phyloP scores from a whole-genome alignment of 2,113 vertebrate species.

The Vulpes vulpes region DNA sequence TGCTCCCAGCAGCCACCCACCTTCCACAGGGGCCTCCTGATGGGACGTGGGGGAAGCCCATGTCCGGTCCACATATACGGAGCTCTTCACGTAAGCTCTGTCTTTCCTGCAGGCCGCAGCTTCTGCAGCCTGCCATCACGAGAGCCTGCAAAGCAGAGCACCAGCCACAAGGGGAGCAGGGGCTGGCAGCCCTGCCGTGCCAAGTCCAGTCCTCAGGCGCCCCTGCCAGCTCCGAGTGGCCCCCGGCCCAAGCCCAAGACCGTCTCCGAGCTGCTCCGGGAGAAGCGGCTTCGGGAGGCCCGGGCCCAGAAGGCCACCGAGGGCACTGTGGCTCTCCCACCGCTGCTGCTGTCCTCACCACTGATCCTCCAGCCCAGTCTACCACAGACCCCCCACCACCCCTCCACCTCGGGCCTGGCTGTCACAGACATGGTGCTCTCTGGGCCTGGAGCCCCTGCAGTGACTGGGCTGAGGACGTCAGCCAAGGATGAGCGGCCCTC shows the following conservation, averaged over 20 bases:
- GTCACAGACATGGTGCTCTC: fast-evolving
- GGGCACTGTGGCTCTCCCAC: neutral
- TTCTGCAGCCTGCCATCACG: fast-evolving
- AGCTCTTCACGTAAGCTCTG: fast-evolving
- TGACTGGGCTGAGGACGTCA: fast-evolving
- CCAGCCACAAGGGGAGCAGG: neutral
- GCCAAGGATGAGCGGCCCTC: neutral
- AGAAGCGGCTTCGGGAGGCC: conserved; percentile 81
- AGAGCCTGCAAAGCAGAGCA: neutral
- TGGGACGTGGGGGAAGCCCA: neutral
- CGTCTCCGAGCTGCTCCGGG: conserved; percentile 86
- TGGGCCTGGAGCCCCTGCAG: neutral
- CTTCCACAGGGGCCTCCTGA: neutral
- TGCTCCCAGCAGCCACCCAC: fast-evolving
- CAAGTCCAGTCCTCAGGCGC: fast-evolving
- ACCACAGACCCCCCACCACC: neutral
- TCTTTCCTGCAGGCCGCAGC: conserved; percentile 18
- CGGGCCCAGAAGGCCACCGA: conserved; percentile 31
- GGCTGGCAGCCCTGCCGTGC: fast-evolving
- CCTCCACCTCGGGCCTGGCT: neutral
- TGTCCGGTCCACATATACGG: fast-evolving
- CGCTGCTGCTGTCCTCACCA: conserved; percentile 82
- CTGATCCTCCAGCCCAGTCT: conserved; percentile 78
- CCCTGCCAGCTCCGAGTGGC: neutral
- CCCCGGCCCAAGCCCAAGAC: conserved; percentile 85